Base-by-base conservation (phyloP, 2,888 invertebrate species). In the Hyles lineata region DNA sequence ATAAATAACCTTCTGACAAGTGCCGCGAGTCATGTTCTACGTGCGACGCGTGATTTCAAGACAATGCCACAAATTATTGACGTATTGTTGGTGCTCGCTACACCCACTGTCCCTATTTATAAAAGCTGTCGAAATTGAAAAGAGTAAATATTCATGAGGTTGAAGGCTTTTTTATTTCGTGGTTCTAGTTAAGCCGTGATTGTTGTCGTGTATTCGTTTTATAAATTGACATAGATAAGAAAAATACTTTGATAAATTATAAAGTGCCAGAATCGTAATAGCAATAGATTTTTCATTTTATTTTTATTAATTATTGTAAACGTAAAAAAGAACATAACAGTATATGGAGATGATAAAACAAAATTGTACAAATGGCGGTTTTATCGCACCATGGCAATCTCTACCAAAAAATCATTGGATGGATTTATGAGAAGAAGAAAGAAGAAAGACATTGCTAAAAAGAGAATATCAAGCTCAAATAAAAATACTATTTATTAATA, bases 51-150 rank as follows among this genome's bases (percentile, higher is more conserved):
- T 80, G 82, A 83, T 81, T 77, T 79, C 80, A 80, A 83, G 85
- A 85, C 86, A 87, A 87, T 86, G 83, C 80, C 79, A 82, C 82
- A 80, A 80, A 85, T 84, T 83, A 83, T 79, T 71, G 76, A 77
- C 74, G 76, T 81, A 84, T 85, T 85, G 84, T 82, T 77, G 76
- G 78, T 76, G 77, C 79, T 83, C 86, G 82, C 83, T 81, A 85
- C 85, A 86, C 78, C 73, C 62, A 80, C 83, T 76, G 80, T 74
- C 83, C 81, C 80, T 11, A 32, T 58, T 29, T 11, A 25, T 35
- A 58, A 55, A 72, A 23, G 58, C 58, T 50, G 23, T 50, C 43
- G 23, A 62, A 62, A 67, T 67, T 50, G 43, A 35, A 55, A 55
- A 63, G 35, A 67, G 23, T 50, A 23, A 9, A 67, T 43, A 62